phyloP scores from a whole-genome alignment of 92 coral and sea anemone species.

The Scolanthus callimorphus region DNA sequence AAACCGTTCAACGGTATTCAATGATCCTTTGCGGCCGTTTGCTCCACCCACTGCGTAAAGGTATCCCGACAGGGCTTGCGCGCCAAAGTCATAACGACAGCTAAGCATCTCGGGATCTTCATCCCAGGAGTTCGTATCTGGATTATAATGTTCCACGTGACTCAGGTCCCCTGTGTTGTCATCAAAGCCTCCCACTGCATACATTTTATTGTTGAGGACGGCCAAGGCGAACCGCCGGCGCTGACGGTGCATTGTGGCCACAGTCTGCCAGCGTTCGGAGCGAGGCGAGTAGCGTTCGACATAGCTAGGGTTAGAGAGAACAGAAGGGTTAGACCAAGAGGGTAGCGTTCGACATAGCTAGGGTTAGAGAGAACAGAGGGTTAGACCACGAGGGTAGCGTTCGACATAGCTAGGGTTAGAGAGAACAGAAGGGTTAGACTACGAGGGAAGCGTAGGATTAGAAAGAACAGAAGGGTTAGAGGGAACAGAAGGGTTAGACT shows the following conservation, averaged over 20 bases:
- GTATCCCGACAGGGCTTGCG: constrained; percentile 76
- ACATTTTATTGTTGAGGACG: constrained; percentile 58
- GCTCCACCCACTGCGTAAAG: constrained; percentile 98
- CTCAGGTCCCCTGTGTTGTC: constrained; percentile 83
- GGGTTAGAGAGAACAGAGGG: too few relatives aligned
- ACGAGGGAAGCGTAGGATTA: too few relatives aligned
- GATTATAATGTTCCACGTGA: constrained; percentile 78
- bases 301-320: too few relatives aligned
- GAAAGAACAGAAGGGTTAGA: too few relatives aligned
- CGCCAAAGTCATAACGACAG: constrained; percentile 92
- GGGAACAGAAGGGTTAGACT: constrained; percentile 90
- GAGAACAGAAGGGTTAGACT: too few relatives aligned
- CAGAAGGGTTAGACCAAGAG: too few relatives aligned
- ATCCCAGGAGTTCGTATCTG: constrained; percentile 66
- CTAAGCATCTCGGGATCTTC: constrained; percentile 82
- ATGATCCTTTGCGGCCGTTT: constrained; percentile 88
- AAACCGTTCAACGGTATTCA: constrained; percentile 91
- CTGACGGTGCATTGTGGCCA: constrained; percentile 81
- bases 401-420: constrained; percentile 93
- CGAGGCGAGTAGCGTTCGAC: constrained; percentile 93
- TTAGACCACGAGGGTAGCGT: constrained; percentile 85
- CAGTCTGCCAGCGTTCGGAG: constrained; percentile 79
- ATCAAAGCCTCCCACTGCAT: constrained; percentile 97
- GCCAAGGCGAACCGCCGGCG: constrained; percentile 92
- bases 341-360: constrained; percentile 97